These are phyloP conservation scores for Ischnura elegans DNA, from an alignment of 2,888 invertebrate genomes.

Conservation along the genomic window DNA sequence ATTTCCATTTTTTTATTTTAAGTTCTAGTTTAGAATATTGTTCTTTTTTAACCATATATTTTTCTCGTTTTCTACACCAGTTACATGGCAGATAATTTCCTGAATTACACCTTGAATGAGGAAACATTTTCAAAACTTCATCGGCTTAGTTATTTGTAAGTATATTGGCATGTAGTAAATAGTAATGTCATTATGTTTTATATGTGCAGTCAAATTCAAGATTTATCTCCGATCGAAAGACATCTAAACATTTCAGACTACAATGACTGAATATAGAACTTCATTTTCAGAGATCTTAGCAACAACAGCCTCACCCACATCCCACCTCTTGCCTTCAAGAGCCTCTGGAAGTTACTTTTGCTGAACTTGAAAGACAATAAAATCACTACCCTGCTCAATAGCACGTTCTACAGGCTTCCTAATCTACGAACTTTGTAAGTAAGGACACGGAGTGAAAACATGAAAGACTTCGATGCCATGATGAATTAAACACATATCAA, in stretches of 20 bases:
- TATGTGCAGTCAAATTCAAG: neutral
- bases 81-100: conserved; percentile 74
- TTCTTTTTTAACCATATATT: neutral
- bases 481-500: too few species aligned
- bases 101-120: conserved; percentile 71
- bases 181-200: neutral
- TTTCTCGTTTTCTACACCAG: conserved; percentile 68
- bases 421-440: conserved; percentile 76
- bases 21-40: neutral
- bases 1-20: too few species aligned
- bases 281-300: conserved; percentile 76
- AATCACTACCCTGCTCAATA: conserved; percentile 74
- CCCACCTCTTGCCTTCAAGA: conserved; percentile 75
- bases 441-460: conserved; percentile 37
- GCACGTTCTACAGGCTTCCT: conserved; percentile 74
- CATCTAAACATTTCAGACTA: neutral
- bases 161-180: conserved; percentile 68
- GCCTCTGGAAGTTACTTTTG: conserved; percentile 75
- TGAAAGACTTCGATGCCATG: too few species aligned
- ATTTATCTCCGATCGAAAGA: neutral
- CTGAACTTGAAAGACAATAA: conserved; percentile 75
- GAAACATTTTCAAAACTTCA: conserved; percentile 71
- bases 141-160: conserved; percentile 70
- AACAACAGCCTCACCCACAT: conserved; percentile 76
- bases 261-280: conserved; percentile 60